A percentile compares a stretch with the other conserved stretches of the same genome.
Conservation (phyloP, 1,140 invertebrate species). For the Ectropis grisescens region DNA sequence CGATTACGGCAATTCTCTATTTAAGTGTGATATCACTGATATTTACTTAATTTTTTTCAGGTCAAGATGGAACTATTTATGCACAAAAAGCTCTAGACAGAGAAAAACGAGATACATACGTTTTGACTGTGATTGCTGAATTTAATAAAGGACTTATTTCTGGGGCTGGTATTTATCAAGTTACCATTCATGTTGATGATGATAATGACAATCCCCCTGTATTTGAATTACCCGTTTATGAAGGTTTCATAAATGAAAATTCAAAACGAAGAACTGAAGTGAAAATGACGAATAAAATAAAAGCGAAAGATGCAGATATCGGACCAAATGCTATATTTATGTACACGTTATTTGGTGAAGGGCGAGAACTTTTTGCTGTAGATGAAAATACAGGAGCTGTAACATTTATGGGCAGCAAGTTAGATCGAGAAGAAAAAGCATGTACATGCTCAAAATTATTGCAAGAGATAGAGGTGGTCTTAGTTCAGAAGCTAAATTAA, state of each 20-base stretch:
- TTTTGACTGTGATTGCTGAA: slow-evolving; percentile 85
- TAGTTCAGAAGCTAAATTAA: slow-evolving; percentile 78
- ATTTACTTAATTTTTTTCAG: slow-evolving; percentile 25
- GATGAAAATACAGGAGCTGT: slow-evolving; percentile 78
- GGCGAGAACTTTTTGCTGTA: slow-evolving; percentile 82
- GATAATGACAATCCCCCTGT: slow-evolving; percentile 92
- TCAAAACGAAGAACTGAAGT: slow-evolving; percentile 80
- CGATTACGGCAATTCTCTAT: too few relatives aligned
- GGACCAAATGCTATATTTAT: slow-evolving; percentile 82
- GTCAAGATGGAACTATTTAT: slow-evolving; percentile 81
- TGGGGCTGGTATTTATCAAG: slow-evolving; percentile 81
- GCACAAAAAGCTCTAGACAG: slow-evolving; percentile 82
- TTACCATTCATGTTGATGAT: slow-evolving; percentile 85
- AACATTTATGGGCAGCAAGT: slow-evolving; percentile 70
- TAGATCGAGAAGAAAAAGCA: slow-evolving; percentile 82
- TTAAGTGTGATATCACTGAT: too few relatives aligned
- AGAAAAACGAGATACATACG: slow-evolving; percentile 80
- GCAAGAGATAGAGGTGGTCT: slow-evolving; percentile 83
- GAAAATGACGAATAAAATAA: slow-evolving; percentile 75
- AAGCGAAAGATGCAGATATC: slow-evolving; percentile 83
- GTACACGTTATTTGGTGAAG: slow-evolving; percentile 81
- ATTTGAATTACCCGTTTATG: slow-evolving; percentile 80
- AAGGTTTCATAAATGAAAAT: slow-evolving; percentile 86
- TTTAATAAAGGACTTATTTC: slow-evolving; percentile 75
- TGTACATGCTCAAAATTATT: slow-evolving; percentile 79